These are phyloP conservation scores for Emmelina monodactyla DNA, from an alignment of 2,888 invertebrate genomes.

Conservation along the genomic window DNA sequence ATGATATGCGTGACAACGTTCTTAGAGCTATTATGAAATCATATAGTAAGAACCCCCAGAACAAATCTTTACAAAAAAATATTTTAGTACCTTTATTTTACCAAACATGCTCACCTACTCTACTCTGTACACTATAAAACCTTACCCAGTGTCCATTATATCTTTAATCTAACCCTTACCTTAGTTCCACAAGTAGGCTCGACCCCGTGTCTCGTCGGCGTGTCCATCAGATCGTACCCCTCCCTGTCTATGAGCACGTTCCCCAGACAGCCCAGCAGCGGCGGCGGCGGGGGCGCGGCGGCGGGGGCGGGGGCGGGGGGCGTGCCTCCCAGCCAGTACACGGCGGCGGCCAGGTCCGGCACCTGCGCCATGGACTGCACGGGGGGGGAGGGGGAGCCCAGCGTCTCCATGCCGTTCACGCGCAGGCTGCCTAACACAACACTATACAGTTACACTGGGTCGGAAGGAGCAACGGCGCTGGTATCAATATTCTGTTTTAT, in stretches of 20 bases:
- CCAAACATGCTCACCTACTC: no score
- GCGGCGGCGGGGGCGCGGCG: conserved; percentile 25
- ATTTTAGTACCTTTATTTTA: no score
- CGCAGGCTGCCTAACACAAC: conserved; percentile 73
- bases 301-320: conserved; percentile 68
- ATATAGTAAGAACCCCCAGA: no score
- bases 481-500: no score
- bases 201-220: conserved; percentile 73
- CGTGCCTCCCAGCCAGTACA: conserved; percentile 86
- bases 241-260: conserved; percentile 76
- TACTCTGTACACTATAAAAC: no score
- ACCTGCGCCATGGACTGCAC: conserved; percentile 62
- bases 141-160: no score
- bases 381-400: conserved; percentile 72
- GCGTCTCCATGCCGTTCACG: conserved; percentile 73
- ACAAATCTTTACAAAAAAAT: no score
- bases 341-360: conserved; percentile 72
- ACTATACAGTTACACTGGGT: no score
- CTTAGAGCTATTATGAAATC: no score
- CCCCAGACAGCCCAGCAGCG: conserved; percentile 85
- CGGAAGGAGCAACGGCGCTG: no score
- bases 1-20: no score
- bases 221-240: conserved; percentile 76
- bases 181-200: conserved; percentile 46
- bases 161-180: no score